Evolutionary conservation across 1,140 invertebrate genomes (phyloP).

Genomic region (Melitaea cinxia): DNA sequence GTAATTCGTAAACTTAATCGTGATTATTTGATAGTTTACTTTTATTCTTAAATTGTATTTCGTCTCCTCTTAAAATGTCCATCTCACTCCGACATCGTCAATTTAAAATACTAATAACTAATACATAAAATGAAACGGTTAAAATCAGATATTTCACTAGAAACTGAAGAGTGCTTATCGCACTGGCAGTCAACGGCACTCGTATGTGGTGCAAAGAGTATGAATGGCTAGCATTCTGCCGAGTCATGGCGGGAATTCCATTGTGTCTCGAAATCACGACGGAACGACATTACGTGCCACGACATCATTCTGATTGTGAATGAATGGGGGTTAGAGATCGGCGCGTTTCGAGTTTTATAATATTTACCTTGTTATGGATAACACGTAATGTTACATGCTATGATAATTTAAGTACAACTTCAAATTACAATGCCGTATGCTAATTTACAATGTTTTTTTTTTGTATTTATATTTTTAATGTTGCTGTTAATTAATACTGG

Average conservation of each 20-base stretch:
- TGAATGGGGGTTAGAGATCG: constrained; percentile 76
- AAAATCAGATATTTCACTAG: not conserved
- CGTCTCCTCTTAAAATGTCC: too few relatives aligned
- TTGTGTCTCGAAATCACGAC: constrained; percentile 71
- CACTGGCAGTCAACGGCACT: constrained; percentile 26
- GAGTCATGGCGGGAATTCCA: constrained; percentile 75
- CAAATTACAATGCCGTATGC: constrained; percentile 5
- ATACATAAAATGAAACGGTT: not conserved
- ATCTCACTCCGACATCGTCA: not conserved
- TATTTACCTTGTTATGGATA: constrained; percentile 63
- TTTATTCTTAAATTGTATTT: too few relatives aligned
- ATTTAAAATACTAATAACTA: not conserved
- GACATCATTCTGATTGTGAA: constrained; percentile 74
- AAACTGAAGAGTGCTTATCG: constrained; percentile 11
- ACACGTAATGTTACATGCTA: constrained; percentile 44
- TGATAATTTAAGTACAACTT: constrained; percentile 30
- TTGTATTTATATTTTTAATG: too few relatives aligned
- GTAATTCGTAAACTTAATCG: too few relatives aligned
- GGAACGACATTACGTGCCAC: constrained; percentile 58
- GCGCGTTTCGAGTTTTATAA: constrained; percentile 49
- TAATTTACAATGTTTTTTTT: too few relatives aligned
- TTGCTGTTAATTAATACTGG: too few relatives aligned
- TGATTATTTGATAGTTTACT: too few relatives aligned
- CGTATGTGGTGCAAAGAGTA: constrained; percentile 45
- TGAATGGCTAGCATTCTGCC: constrained; percentile 70